These are phyloP conservation scores for Tigriopus japonicus DNA, from an alignment of 1,140 invertebrate species.

Conservation along the genomic window DNA sequence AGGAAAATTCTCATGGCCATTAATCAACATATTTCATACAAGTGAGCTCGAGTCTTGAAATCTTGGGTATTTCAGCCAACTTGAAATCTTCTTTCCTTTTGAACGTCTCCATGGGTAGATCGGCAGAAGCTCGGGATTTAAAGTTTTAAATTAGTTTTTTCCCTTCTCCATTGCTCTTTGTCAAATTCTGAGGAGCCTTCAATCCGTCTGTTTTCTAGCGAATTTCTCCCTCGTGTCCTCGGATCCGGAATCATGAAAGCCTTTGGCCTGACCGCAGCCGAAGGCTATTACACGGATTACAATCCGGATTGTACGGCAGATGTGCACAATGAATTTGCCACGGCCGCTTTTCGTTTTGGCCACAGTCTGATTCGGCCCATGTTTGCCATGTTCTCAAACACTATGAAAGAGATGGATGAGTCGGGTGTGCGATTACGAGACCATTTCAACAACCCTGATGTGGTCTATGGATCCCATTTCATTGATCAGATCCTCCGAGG, in stretches of 20 bases:
- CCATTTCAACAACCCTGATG: conserved; percentile 14
- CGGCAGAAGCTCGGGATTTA: background rate
- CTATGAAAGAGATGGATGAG: conserved; percentile 15
- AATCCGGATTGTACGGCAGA: conserved; percentile 30
- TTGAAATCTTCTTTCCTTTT: background rate
- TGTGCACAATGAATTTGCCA: conserved; percentile 40
- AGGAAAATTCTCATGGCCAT: conserved; percentile 68
- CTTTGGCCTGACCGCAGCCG: conserved; percentile 25
- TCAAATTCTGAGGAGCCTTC: background rate
- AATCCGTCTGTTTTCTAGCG: conserved; percentile 28
- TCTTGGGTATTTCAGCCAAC: background rate
- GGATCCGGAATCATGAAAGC: conserved; percentile 28
- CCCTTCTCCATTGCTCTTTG: background rate
- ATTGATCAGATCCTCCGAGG: conserved; percentile 43
- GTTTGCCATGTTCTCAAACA: conserved; percentile 5
- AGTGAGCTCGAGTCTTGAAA: conserved; percentile 62
- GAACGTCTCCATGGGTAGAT: background rate
- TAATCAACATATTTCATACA: conserved; percentile 80
- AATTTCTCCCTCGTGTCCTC: conserved; percentile 27
- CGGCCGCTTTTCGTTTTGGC: conserved; percentile 42
- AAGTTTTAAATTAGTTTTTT: background rate
- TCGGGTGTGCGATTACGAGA: background rate
- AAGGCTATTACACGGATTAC: conserved; percentile 21
- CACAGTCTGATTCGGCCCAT: conserved; percentile 36
- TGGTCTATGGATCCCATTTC: background rate